Conservation (phyloP, 1,140 invertebrate species). For the Diabrotica virgifera region DNA sequence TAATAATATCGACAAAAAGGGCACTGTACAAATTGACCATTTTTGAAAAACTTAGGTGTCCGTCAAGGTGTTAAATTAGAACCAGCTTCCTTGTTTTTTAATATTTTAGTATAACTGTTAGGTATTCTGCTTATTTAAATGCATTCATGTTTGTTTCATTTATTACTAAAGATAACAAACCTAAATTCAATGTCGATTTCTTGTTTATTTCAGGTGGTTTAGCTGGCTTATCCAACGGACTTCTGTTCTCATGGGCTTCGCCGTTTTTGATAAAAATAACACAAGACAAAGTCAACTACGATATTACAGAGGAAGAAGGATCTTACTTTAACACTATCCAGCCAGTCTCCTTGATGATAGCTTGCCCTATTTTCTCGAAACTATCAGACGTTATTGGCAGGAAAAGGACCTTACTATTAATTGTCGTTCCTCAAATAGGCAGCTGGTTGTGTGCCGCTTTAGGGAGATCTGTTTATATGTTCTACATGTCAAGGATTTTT, state of each 20-base stretch:
- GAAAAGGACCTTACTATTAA: conserved; percentile 6
- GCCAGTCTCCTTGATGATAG: background rate
- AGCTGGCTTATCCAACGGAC: conserved; percentile 6
- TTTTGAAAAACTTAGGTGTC: too few relatives aligned
- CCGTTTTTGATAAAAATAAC: conserved; percentile 12
- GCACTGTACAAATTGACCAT: too few relatives aligned
- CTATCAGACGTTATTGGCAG: conserved; percentile 9
- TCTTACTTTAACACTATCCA: conserved; percentile 12
- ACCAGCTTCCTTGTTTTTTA: too few relatives aligned
- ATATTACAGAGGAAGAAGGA: conserved; percentile 16
- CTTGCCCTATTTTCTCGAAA: background rate
- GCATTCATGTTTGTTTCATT: too few relatives aligned
- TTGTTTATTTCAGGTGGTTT: conserved; percentile 8
- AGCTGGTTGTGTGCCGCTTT: background rate
- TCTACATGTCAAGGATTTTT: conserved; percentile 4
- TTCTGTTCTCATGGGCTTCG: conserved; percentile 11
- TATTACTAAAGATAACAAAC: too few relatives aligned
- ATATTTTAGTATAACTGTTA: too few relatives aligned
- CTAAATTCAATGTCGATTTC: too few relatives aligned
- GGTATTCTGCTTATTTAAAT: too few relatives aligned
- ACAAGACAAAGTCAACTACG: conserved; percentile 11
- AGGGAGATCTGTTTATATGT: conserved; percentile 1
- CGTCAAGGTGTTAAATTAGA: too few relatives aligned
- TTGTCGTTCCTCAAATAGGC: background rate
- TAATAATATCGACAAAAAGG: too few relatives aligned